These are phyloP conservation scores for Fistularia commersonii DNA, from an alignment of 2,797 vertebrate genomes.

Conservation along the genomic window DNA sequence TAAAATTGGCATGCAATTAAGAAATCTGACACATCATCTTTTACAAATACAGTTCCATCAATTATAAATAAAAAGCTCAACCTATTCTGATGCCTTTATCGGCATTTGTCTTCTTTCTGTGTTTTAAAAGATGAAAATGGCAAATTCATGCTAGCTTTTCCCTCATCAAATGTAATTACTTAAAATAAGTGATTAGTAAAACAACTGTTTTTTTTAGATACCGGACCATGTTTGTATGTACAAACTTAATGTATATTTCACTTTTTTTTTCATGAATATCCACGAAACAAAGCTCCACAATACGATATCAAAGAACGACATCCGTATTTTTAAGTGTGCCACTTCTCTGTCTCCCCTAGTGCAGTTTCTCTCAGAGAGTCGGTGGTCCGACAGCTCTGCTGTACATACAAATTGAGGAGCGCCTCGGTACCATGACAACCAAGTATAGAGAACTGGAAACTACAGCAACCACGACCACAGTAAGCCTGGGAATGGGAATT, in stretches of 20 bases:
- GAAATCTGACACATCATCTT: too few species aligned
- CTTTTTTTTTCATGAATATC: slow-evolving; percentile 9
- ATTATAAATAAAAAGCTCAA: too few species aligned
- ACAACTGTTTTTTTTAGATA: background rate
- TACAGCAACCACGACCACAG: too few species aligned
- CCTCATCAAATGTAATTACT: background rate
- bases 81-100: too few species aligned
- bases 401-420: too few species aligned
- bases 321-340: slow-evolving; percentile 59
- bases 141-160: background rate
- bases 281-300: slow-evolving; percentile 17
- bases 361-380: too few species aligned
- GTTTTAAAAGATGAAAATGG: background rate
- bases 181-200: background rate
- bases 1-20: too few species aligned
- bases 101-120: background rate
- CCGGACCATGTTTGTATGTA: background rate
- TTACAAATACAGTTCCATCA: too few species aligned
- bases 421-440: too few species aligned
- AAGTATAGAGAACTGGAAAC: too few species aligned
- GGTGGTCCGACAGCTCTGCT: too few species aligned
- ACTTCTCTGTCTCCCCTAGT: slow-evolving; percentile 34
- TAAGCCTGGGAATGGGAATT: too few species aligned
- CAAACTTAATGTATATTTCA: background rate
- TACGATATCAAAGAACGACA: slow-evolving; percentile 46